phyloP scores from a whole-genome alignment of 2,113 vertebrate genomes.

The Mionectes macconnelli region DNA sequence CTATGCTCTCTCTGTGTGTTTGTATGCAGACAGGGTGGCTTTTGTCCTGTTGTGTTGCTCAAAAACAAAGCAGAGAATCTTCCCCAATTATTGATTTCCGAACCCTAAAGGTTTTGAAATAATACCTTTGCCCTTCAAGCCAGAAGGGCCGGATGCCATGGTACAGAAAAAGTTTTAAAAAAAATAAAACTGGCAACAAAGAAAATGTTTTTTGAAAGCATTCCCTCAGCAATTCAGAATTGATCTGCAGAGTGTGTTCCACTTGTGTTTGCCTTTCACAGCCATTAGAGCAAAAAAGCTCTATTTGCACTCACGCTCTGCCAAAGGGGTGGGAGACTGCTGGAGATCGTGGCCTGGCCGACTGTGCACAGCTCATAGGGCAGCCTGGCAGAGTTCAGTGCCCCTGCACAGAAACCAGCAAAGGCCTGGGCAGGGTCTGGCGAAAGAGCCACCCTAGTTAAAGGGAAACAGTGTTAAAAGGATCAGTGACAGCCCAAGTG shows the following conservation, averaged over 20 bases:
- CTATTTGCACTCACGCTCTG: neutral
- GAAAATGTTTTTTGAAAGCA: neutral
- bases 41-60: neutral
- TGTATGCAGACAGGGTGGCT: neutral
- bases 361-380: fast-evolving
- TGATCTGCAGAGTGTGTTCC: neutral
- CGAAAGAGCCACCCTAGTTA: fast-evolving
- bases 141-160: neutral
- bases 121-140: neutral
- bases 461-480: neutral
- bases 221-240: neutral
- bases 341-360: fast-evolving
- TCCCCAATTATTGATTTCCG: neutral
- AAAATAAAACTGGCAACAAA: neutral
- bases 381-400: neutral
- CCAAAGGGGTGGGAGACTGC: neutral
- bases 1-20: fast-evolving
- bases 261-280: slow-evolving; percentile 5
- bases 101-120: neutral
- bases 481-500: neutral
- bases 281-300: neutral
- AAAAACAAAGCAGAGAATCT: neutral
- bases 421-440: neutral
- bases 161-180: neutral
- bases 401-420: neutral